Base-by-base conservation (phyloP, 2,113 vertebrate genomes). In the Bucco capensis region DNA sequence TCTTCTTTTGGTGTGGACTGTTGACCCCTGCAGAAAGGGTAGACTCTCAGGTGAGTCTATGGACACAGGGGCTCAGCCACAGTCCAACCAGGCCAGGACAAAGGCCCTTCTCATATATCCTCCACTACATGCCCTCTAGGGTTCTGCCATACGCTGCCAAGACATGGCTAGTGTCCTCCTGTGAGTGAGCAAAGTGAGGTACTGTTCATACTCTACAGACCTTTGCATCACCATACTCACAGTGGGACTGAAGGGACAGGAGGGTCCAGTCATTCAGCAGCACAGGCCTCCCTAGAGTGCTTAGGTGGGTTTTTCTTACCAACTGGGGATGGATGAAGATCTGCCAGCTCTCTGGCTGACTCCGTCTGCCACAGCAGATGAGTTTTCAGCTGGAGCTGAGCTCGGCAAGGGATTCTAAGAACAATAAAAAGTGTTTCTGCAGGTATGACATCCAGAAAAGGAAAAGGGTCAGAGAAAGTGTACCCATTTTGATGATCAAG, bases 141-240 rank as follows among this genome's bases (percentile, higher is more conserved):
- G 44, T 62, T 72, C 74, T 66, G 33, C 24, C 62, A 40, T 5
- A 6, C 8, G 21, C 73, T 77, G 50, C 44, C 90, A 35, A 35
- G 67, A 42, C 38, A 58, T 50, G 56, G 42, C 33, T 19, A 14
- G 42, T n/a, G 37, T 30, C 35, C 33, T 66, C 31, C 24, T 9
- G 0, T 0, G 1, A 53, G 71, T 0, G 0, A 85, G 35, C 33
- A 53, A 65, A 30, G 14, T 7, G 1, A 37, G 57, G 47, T 51
- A 16, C 33, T 33, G 62, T 66, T 85, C 49, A 12, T 31, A 42
- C 0, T 0, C 14, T 67, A 27, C 49, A 11, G 6, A 40, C 54
- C 44, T 54, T 5, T 0, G 42, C 75, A 24, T 21, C 33, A 4
- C 56, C 0, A 0, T 33, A 9, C 40, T 33, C 40, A 19, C 2